Conservation (phyloP, 2,888 invertebrate species). For the Nasonia oneida region DNA sequence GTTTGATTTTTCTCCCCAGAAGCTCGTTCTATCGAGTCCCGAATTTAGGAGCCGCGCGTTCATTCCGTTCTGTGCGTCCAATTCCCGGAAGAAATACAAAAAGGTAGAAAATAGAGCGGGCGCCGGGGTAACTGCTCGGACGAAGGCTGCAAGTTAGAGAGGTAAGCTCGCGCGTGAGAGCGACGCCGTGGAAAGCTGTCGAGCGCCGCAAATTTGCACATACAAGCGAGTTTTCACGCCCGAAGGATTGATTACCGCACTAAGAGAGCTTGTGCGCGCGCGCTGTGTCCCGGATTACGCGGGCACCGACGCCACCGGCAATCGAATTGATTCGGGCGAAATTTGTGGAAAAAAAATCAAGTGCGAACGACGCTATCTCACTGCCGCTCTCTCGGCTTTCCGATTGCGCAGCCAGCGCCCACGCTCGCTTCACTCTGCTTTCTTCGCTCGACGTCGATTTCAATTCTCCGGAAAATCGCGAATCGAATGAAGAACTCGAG, state of each 20-base stretch:
- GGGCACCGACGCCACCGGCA: slow-evolving; percentile 6
- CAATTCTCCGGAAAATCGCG: slow-evolving; percentile 53
- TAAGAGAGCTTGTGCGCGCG: slow-evolving; percentile 19
- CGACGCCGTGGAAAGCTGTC: slow-evolving; percentile 24
- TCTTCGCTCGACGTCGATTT: slow-evolving; percentile 47
- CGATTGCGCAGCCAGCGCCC: not conserved
- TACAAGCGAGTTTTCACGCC: slow-evolving; percentile 58
- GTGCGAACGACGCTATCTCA: slow-evolving; percentile 11
- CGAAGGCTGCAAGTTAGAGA: not conserved
- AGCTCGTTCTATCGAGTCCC: too few relatives aligned
- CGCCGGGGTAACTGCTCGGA: too few relatives aligned
- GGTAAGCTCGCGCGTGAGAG: not conserved
- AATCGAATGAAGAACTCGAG: slow-evolving; percentile 39
- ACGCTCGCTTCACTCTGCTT: not conserved
- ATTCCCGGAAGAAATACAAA: not conserved
- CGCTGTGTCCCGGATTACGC: slow-evolving; percentile 32
- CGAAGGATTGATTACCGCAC: slow-evolving; percentile 58
- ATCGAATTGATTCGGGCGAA: slow-evolving; percentile 52
- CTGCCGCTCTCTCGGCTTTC: not conserved
- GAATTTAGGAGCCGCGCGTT: too few relatives aligned
- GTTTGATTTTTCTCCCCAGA: not conserved
- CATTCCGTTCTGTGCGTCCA: too few relatives aligned
- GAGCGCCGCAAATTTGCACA: slow-evolving; percentile 51
- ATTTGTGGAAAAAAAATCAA: slow-evolving; percentile 50
- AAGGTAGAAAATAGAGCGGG: not conserved